phyloP scores from a whole-genome alignment of 2,797 vertebrate species.

The Tenualosa thibaudeaui region DNA sequence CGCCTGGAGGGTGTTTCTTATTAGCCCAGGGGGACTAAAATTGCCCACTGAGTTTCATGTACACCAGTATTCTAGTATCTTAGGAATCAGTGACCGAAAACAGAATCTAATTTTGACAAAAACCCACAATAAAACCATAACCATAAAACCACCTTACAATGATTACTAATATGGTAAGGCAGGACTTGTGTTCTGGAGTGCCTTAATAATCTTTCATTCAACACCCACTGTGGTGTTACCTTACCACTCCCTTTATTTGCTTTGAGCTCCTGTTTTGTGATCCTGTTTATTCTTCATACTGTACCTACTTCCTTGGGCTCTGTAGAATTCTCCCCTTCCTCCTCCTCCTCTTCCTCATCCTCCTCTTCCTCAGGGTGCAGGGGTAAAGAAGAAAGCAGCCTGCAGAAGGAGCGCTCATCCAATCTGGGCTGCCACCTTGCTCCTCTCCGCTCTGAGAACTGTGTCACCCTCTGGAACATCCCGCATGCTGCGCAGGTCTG shows the following conservation, averaged over 20 bases:
- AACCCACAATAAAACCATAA: too few species aligned
- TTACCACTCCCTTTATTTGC: not conserved
- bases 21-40: too few species aligned
- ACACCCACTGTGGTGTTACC: not conserved
- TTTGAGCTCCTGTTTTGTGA: not conserved
- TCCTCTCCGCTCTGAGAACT: constrained; percentile 39
- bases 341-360: not conserved
- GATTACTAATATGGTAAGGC: too few species aligned
- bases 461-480: constrained; percentile 34
- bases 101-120: too few species aligned
- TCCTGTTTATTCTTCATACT: not conserved
- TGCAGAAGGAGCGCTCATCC: not conserved
- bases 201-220: not conserved
- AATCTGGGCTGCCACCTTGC: constrained; percentile 27
- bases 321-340: not conserved
- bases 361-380: not conserved
- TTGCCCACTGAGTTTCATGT: too few species aligned
- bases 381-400: not conserved
- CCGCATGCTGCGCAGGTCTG: constrained; percentile 60
- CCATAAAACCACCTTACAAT: too few species aligned
- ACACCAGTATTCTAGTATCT: too few species aligned
- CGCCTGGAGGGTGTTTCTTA: too few species aligned
- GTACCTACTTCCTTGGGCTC: not conserved
- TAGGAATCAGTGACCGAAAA: too few species aligned
- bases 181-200: not conserved